Conservation (phyloP, 2,797 vertebrate species). For the Poeciliopsis gracilis region DNA sequence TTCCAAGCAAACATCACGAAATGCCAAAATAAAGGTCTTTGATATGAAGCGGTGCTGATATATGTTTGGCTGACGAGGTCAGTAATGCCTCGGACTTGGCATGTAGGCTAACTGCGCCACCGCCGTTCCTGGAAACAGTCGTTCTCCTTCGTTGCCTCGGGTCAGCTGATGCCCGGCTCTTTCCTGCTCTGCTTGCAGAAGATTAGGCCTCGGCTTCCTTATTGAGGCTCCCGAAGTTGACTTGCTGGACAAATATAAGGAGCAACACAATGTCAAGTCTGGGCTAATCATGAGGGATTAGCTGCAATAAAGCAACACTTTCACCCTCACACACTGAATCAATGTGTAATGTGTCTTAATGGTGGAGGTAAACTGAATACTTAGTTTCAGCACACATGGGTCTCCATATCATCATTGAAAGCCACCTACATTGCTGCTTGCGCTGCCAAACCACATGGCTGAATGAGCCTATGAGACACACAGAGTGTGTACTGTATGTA, state of each 20-base stretch:
- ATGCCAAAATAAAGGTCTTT: constrained; percentile 74
- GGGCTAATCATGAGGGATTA: constrained; percentile 58
- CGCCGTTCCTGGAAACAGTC: constrained; percentile 54
- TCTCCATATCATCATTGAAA: constrained; percentile 64
- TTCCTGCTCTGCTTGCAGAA: constrained; percentile 64
- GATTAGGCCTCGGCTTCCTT: constrained; percentile 61
- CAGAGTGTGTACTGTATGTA: constrained; percentile 69
- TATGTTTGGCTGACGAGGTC: constrained; percentile 42
- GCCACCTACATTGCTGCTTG: constrained; percentile 75
- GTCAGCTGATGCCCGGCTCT: constrained; percentile 54
- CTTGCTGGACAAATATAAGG: constrained; percentile 66
- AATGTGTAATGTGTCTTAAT: constrained; percentile 54
- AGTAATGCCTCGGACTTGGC: constrained; percentile 33
- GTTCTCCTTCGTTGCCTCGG: constrained; percentile 47
- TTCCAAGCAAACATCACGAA: constrained; percentile 64
- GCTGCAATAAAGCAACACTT: constrained; percentile 45
- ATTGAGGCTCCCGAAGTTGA: constrained; percentile 64
- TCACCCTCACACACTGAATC: constrained; percentile 35
- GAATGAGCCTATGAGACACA: constrained; percentile 73
- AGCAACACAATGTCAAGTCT: constrained; percentile 57
- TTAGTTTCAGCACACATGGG: constrained; percentile 67
- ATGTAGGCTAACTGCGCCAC: constrained; percentile 31
- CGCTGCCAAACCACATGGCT: constrained; percentile 74
- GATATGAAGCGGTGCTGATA: constrained; percentile 72
- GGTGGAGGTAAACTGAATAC: constrained; percentile 63